Evolutionary conservation across 2,797 vertebrate genomes (phyloP).

Genomic region (Limnodromus scolopaceus): DNA sequence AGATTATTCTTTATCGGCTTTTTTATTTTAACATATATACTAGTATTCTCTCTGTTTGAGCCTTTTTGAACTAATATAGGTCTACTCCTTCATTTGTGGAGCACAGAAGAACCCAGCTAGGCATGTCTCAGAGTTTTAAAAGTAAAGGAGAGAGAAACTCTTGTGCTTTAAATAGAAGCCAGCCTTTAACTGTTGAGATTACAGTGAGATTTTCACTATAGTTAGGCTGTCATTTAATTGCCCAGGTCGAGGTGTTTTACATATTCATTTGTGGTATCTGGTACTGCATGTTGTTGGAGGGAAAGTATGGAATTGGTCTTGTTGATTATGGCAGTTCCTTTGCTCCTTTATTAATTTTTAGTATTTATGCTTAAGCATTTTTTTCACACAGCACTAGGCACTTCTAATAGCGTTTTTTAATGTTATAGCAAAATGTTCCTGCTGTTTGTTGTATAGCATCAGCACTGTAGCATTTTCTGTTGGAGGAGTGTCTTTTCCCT

Average conservation of each 20-base stretch:
- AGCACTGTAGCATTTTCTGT: not conserved
- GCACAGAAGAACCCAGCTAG: fast-evolving
- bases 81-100: not conserved
- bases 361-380: not conserved
- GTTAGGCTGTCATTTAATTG: not conserved
- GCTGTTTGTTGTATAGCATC: not conserved
- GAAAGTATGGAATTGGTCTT: not conserved
- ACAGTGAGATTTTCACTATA: not conserved
- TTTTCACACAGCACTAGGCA: not conserved
- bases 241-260: not conserved
- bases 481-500: not conserved
- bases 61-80: not conserved
- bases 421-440: not conserved
- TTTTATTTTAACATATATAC: not conserved
- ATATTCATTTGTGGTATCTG: not conserved
- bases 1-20: not conserved
- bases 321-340: not conserved
- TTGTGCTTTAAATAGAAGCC: not conserved
- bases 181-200: not conserved
- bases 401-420: not conserved
- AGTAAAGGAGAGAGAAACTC: not conserved
- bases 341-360: not conserved
- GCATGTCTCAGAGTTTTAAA: not conserved
- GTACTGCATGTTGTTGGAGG: not conserved
- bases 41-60: not conserved